phyloP scores from a whole-genome alignment of 2,888 invertebrate species.

The Cephus pulcher region DNA sequence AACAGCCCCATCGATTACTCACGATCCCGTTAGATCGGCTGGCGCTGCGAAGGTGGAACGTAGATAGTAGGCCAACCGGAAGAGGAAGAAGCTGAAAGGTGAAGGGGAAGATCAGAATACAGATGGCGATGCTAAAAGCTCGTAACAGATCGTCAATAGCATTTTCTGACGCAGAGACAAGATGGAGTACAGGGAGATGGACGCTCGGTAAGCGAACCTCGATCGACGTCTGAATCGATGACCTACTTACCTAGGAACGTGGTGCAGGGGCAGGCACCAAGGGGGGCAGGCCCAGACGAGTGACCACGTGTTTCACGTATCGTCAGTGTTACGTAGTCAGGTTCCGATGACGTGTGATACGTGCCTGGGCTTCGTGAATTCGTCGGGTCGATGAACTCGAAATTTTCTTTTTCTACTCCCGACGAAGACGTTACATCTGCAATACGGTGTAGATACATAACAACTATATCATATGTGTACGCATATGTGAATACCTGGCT shows the following conservation, averaged over 20 bases:
- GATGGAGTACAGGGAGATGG: not conserved
- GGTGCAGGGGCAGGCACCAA: not conserved
- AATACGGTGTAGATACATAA: not conserved
- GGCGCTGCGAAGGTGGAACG: not conserved
- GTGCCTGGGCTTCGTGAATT: not conserved
- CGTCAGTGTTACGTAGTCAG: not conserved
- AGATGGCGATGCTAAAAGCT: not conserved
- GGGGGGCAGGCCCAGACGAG: not conserved
- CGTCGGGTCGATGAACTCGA: not conserved
- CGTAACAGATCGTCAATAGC: not conserved
- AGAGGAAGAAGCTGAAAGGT: not conserved
- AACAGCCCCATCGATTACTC: constrained; percentile 48
- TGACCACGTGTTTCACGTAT: not conserved
- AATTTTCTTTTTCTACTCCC: not conserved
- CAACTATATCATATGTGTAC: not conserved
- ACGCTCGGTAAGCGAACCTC: not conserved
- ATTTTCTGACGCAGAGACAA: not conserved
- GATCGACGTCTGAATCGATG: not conserved
- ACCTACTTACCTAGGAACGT: not conserved
- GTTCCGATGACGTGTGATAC: not conserved
- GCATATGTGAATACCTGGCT: not conserved
- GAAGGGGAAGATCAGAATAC: not conserved
- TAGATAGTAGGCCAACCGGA: not conserved
- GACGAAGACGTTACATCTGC: not conserved
- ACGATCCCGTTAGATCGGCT: constrained; percentile 52